Conservation (phyloP, 2,113 vertebrate species). For the Shinisaurus crocodilurus region DNA sequence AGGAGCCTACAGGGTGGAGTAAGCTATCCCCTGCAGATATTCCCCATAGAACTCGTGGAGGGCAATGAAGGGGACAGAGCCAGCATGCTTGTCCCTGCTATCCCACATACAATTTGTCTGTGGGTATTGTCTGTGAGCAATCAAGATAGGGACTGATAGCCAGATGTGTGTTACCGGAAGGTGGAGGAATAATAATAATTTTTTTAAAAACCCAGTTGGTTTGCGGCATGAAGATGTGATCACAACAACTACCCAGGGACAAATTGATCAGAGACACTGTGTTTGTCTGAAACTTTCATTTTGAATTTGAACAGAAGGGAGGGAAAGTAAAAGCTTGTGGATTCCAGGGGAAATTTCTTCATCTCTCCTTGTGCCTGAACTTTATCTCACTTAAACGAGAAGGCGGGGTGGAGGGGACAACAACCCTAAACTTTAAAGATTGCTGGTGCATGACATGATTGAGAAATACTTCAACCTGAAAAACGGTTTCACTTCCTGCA, state of each 20-base stretch:
- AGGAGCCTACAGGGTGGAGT: too few relatives aligned
- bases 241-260: slow-evolving; percentile 34
- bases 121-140: slow-evolving; percentile 42
- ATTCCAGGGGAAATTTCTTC: slow-evolving; percentile 51
- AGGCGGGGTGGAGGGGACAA: slow-evolving; percentile 30
- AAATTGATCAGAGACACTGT: slow-evolving; percentile 32
- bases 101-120: too few relatives aligned
- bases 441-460: slow-evolving; percentile 77
- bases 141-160: slow-evolving; percentile 32
- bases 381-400: slow-evolving; percentile 61
- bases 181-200: slow-evolving; percentile 38
- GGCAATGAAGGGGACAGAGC: too few relatives aligned
- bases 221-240: slow-evolving; percentile 2
- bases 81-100: too few relatives aligned
- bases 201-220: slow-evolving; percentile 23
- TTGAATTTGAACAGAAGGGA: slow-evolving; percentile 25
- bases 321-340: slow-evolving; percentile 23
- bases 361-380: slow-evolving; percentile 42
- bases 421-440: slow-evolving; percentile 70
- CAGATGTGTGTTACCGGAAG: slow-evolving; percentile 54
- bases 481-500: slow-evolving; percentile 81
- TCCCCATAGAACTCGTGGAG: too few relatives aligned
- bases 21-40: too few relatives aligned
- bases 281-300: slow-evolving; percentile 18
- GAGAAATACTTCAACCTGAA: slow-evolving; percentile 82